phyloP scores from a whole-genome alignment of 2,113 vertebrate genomes.

The Peromyscus polionotus region DNA sequence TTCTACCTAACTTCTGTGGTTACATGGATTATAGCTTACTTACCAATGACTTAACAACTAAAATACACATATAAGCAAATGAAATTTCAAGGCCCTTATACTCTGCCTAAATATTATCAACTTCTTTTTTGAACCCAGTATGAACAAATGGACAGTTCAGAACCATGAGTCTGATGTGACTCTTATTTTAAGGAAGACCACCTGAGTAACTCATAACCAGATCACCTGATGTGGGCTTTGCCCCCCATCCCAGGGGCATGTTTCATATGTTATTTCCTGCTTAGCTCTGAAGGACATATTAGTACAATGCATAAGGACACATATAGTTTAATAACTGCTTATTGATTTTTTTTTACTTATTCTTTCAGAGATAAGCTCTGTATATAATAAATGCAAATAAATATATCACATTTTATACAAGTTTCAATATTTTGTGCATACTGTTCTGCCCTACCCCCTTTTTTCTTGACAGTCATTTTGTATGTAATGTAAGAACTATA shows the following conservation, averaged over 20 bases:
- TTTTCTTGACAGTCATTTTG: background rate
- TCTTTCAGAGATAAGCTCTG: background rate
- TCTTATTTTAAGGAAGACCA: background rate
- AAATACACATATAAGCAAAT: background rate
- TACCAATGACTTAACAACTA: background rate
- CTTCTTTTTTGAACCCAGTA: background rate
- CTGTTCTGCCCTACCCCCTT: background rate
- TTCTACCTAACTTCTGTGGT: background rate
- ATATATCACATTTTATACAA: background rate
- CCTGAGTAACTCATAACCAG: background rate
- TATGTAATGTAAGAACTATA: background rate
- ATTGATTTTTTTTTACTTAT: conserved; percentile 13
- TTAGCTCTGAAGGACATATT: background rate
- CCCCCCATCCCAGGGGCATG: background rate
- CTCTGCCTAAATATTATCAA: conserved; percentile 1
- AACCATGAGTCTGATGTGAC: background rate
- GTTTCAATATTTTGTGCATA: background rate
- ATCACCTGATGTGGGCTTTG: conserved; percentile 1
- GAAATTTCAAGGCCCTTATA: background rate
- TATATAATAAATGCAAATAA: background rate
- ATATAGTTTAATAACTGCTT: background rate
- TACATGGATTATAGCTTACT: background rate
- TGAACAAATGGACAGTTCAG: background rate
- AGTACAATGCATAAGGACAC: background rate
- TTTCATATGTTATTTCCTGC: background rate